These are phyloP conservation scores for Gymnocephalus cernua DNA, from an alignment of 2,113 vertebrate species.

Conservation along the genomic window DNA sequence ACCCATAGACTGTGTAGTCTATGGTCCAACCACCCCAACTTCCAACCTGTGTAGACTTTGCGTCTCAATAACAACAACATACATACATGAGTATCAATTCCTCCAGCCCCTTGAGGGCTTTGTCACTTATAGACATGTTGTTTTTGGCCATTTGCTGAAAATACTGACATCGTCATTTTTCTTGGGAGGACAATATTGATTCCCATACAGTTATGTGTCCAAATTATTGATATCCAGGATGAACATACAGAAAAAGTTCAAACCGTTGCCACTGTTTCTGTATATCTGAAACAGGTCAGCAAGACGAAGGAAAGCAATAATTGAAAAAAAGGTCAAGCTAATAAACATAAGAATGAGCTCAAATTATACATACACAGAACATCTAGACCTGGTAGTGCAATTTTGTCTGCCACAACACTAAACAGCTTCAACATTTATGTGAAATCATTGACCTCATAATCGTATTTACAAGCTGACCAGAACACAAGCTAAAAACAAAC, in stretches of 20 bases:
- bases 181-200: background rate
- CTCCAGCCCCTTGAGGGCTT: background rate
- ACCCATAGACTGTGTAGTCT: no score
- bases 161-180: background rate
- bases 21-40: background rate
- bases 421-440: conserved; percentile 1
- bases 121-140: background rate
- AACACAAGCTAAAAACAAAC: background rate
- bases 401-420: background rate
- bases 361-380: background rate
- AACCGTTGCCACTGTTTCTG: background rate
- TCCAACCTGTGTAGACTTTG: background rate
- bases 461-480: background rate
- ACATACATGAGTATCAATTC: background rate
- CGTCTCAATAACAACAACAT: background rate
- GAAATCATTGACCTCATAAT: background rate
- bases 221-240: background rate
- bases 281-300: background rate
- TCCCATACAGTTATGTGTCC: background rate
- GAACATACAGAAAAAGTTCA: background rate
- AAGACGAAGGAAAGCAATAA: background rate
- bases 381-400: no score
- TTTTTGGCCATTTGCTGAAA: background rate
- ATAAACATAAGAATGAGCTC: background rate
- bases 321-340: background rate